A percentile compares a stretch with the other conserved stretches of the same genome.
Conservation (phyloP, 2,888 invertebrate genomes). For the Lasioglossum vierecki region DNA sequence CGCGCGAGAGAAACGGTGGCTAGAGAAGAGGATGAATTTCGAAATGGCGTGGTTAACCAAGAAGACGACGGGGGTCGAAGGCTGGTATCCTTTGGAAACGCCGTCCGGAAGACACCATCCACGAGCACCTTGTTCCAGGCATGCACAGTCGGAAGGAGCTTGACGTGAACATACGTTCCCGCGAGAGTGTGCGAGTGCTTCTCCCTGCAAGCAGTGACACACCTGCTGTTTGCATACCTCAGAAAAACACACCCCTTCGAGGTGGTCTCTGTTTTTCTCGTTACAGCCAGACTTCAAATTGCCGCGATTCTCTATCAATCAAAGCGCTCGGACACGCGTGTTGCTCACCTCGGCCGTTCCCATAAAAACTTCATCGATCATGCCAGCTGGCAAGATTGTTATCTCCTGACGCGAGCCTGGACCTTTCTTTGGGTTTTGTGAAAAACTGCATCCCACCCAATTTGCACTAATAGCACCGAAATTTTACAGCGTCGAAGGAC, state of each 20-base stretch:
- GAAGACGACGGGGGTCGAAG: conserved; percentile 7
- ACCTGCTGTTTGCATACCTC: conserved; percentile 32
- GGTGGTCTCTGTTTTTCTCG: conserved; percentile 34
- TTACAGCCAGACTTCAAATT: conserved; percentile 63
- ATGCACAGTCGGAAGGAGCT: conserved; percentile 58
- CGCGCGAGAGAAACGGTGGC: not conserved
- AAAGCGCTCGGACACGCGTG: conserved; percentile 35
- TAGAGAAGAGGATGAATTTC: conserved; percentile 27
- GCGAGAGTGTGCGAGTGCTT: conserved; percentile 39
- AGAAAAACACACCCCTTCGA: conserved; percentile 8
- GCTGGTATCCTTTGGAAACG: conserved; percentile 52
- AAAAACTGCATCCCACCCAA: not conserved
- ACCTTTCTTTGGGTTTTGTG: not conserved
- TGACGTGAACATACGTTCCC: conserved; percentile 57
- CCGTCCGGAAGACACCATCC: conserved; percentile 53
- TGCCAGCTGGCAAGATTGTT: not conserved
- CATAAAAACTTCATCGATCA: conserved; percentile 69
- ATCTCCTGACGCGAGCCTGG: not conserved
- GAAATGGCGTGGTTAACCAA: conserved; percentile 24
- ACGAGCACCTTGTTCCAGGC: conserved; percentile 46
- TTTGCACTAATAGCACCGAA: not conserved
- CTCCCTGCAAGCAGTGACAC: not conserved
- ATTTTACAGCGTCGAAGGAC: not conserved
- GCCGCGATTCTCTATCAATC: conserved; percentile 63
- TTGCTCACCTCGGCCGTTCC: conserved; percentile 37